These are phyloP conservation scores for Ectemnius cavifrons DNA, from an alignment of 2,888 invertebrate genomes.

Conservation along the genomic window DNA sequence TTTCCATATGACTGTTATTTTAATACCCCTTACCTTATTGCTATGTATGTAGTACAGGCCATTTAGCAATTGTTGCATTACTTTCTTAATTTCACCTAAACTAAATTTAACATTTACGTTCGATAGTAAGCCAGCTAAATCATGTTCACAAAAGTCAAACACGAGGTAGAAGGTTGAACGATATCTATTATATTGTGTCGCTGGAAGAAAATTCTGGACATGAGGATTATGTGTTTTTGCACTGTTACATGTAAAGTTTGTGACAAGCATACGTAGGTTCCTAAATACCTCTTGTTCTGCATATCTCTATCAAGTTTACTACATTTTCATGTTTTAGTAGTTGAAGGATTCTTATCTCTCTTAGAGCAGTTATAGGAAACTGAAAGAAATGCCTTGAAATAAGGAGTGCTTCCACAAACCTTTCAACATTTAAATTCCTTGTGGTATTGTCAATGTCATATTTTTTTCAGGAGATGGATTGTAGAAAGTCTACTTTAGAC, in stretches of 20 bases:
- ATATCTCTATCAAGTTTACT: constrained; percentile 97
- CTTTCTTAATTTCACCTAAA: constrained; percentile 97
- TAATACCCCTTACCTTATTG: constrained; percentile 84
- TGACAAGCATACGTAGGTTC: background rate
- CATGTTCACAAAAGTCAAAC: constrained; percentile 99
- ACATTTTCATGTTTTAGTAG: constrained; percentile 97
- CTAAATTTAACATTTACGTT: constrained; percentile 98
- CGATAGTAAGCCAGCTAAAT: constrained; percentile 95
- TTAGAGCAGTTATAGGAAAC: constrained; percentile 98
- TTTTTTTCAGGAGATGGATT: too few species aligned
- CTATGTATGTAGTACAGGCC: constrained; percentile 98
- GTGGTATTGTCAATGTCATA: too few species aligned
- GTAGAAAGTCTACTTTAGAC: too few species aligned
- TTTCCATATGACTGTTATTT: background rate
- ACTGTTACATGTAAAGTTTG: background rate
- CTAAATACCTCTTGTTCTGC: constrained; percentile 88
- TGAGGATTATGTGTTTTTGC: background rate
- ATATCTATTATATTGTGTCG: constrained; percentile 85
- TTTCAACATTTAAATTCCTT: too few species aligned
- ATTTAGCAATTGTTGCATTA: constrained; percentile 91
- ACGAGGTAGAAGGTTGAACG: constrained; percentile 95
- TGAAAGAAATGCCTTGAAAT: constrained; percentile 75
- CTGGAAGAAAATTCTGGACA: constrained; percentile 70
- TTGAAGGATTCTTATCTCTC: constrained; percentile 98
- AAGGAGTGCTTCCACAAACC: too few species aligned